Conservation (phyloP, 2,888 invertebrate species). For the Taenaris catops region DNA sequence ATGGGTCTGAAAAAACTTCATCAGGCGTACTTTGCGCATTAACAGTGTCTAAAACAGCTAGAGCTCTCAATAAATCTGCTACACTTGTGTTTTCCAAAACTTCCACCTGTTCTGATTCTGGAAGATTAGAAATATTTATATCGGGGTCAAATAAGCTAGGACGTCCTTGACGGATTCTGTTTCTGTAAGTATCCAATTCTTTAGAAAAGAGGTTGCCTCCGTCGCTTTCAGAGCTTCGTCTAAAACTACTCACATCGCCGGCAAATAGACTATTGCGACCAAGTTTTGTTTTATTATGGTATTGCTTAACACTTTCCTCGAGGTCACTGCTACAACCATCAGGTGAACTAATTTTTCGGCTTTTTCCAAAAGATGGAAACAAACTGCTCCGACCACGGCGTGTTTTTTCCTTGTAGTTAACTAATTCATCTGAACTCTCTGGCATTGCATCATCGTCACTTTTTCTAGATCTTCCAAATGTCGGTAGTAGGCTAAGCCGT, state of each 20-base stretch:
- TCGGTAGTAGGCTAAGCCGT: constrained; percentile 60
- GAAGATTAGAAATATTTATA: constrained; percentile 53
- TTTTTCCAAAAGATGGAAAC: constrained; percentile 65
- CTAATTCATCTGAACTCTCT: constrained; percentile 66
- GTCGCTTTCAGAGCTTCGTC: constrained; percentile 34
- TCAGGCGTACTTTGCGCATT: constrained; percentile 31
- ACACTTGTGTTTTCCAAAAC: constrained; percentile 90
- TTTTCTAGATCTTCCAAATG: constrained; percentile 51
- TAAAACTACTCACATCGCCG: constrained; percentile 41
- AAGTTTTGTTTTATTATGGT: constrained; percentile 48
- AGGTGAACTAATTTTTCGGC: constrained; percentile 53
- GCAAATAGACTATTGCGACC: constrained; percentile 50
- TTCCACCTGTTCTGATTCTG: constrained; percentile 73
- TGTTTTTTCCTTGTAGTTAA: constrained; percentile 64
- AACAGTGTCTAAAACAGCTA: constrained; percentile 82
- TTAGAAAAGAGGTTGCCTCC: constrained; percentile 38
- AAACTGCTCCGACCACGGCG: constrained; percentile 54
- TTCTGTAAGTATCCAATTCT: constrained; percentile 59
- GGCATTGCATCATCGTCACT: constrained; percentile 57
- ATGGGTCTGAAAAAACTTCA: constrained; percentile 27
- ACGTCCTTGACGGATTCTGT: constrained; percentile 58
- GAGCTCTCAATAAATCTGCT: constrained; percentile 88
- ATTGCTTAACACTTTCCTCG: constrained; percentile 62
- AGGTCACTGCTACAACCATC: constrained; percentile 47
- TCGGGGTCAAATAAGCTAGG: constrained; percentile 69